Evolutionary conservation across 2,797 vertebrate species (phyloP).

Genomic region (Champsocephalus esox): DNA sequence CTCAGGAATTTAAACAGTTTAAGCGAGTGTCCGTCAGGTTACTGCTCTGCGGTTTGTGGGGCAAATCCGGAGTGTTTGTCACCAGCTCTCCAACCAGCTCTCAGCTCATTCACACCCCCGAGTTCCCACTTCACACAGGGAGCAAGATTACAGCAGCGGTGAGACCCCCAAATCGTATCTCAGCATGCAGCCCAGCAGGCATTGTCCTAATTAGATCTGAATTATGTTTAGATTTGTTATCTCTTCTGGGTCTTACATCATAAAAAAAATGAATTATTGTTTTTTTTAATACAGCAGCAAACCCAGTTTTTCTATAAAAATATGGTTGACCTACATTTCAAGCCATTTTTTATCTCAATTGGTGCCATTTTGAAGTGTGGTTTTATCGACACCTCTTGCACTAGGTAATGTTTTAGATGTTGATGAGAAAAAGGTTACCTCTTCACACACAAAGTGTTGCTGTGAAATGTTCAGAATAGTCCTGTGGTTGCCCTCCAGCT

Average conservation of each 20-base stretch:
- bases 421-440: slow-evolving; percentile 18
- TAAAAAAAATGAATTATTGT: background rate
- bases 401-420: slow-evolving; percentile 13
- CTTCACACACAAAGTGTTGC: slow-evolving; percentile 23
- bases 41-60: slow-evolving; percentile 39
- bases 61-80: slow-evolving; percentile 63
- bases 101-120: slow-evolving; percentile 76
- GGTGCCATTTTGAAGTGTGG: slow-evolving; percentile 24
- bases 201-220: slow-evolving; percentile 45
- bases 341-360: slow-evolving; percentile 6
- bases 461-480: slow-evolving; percentile 40
- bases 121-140: slow-evolving; percentile 62
- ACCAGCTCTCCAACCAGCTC: slow-evolving; percentile 63
- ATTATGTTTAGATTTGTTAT: slow-evolving; percentile 19
- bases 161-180: slow-evolving; percentile 61
- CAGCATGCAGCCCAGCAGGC: slow-evolving; percentile 66
- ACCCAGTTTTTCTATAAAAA: slow-evolving; percentile 21
- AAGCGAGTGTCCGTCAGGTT: slow-evolving; percentile 34
- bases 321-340: slow-evolving; percentile 47
- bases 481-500: slow-evolving; percentile 36
- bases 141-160: slow-evolving; percentile 58
- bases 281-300: background rate
- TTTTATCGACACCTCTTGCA: slow-evolving; percentile 29
- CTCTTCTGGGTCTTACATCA: background rate
- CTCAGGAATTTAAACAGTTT: slow-evolving; percentile 39